Evolutionary conservation across 2,113 vertebrate species (phyloP).

Genomic region (Martes martes): DNA sequence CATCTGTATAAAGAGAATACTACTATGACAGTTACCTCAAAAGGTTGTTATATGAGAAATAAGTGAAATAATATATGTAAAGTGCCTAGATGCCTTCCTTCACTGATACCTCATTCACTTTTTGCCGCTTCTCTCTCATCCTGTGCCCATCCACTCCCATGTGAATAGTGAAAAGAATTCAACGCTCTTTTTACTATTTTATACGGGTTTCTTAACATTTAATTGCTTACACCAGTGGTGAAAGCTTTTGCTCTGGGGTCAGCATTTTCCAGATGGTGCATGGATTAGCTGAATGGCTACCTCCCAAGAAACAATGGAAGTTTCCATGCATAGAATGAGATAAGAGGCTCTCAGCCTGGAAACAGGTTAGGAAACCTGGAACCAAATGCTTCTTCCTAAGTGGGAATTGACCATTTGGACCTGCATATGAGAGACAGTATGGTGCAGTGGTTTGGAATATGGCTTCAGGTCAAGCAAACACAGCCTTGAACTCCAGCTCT

Average conservation of each 20-base stretch:
- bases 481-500: background rate
- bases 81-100: background rate
- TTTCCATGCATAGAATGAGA: background rate
- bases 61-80: background rate
- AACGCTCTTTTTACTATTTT: background rate
- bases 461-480: background rate
- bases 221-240: background rate
- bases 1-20: background rate
- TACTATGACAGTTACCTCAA: background rate
- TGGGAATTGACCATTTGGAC: background rate
- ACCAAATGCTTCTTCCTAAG: background rate
- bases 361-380: background rate
- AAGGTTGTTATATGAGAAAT: background rate
- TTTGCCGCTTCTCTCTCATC: background rate
- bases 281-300: background rate
- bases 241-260: background rate
- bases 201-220: background rate
- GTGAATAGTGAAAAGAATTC: background rate
- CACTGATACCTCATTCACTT: background rate
- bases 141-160: background rate
- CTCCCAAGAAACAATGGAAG: background rate
- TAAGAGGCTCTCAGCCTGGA: background rate
- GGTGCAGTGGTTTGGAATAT: background rate
- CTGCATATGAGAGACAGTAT: background rate
- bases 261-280: background rate